These are phyloP conservation scores for Argyra leucocephala DNA, from an alignment of 2,888 invertebrate genomes.

Conservation along the genomic window DNA sequence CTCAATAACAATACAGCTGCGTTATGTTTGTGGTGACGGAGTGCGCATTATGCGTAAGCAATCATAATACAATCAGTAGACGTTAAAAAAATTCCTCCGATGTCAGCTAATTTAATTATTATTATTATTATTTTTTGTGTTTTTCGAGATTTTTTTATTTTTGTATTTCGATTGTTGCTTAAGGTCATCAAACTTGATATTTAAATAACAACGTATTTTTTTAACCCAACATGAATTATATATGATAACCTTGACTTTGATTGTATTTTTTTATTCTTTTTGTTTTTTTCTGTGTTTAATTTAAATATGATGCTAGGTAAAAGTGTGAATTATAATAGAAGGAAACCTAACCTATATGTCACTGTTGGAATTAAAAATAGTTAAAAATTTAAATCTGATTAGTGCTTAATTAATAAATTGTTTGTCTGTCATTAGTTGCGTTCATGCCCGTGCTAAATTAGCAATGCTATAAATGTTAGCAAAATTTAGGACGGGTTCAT, in stretches of 20 bases:
- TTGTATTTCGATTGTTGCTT: neutral
- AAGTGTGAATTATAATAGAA: neutral
- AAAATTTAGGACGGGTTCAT: too few species aligned
- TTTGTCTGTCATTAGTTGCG: too few species aligned
- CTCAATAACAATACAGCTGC: too few species aligned
- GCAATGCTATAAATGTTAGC: too few species aligned
- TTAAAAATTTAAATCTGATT: too few species aligned
- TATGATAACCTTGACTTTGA: constrained; percentile 1
- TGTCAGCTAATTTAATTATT: neutral
- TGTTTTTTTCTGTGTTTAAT: neutral
- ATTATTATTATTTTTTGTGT: neutral
- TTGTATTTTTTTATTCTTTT: neutral
- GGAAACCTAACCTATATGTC: too few species aligned
- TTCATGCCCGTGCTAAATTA: too few species aligned
- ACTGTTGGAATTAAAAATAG: too few species aligned
- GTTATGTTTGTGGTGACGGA: too few species aligned
- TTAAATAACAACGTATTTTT: neutral
- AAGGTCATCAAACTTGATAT: neutral
- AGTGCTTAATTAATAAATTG: too few species aligned
- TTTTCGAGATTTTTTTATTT: neutral
- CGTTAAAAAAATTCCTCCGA: neutral
- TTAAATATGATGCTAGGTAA: neutral
- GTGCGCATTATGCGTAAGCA: too few species aligned
- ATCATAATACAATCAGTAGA: too few species aligned
- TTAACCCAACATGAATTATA: neutral